phyloP scores from a whole-genome alignment of 2,888 invertebrate genomes.

The Tricholauxania praeusta region DNA sequence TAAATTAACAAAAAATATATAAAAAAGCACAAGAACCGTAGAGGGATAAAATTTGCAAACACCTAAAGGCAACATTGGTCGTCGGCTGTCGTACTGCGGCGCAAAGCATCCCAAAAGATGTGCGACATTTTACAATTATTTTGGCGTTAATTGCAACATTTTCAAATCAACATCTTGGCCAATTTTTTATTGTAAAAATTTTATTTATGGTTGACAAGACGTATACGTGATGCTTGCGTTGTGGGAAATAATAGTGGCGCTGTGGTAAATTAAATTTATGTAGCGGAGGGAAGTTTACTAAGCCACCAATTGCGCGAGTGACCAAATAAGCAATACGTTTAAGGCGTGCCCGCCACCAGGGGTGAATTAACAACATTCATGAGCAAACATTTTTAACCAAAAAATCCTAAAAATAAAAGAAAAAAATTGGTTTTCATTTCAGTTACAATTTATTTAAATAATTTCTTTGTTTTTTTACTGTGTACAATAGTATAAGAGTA shows the following conservation, averaged over 20 bases:
- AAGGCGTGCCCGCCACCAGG: too few species aligned
- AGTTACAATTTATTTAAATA: conserved; percentile 56
- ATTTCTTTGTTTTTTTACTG: conserved; percentile 51
- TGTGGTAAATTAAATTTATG: conserved; percentile 22
- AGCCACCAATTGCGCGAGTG: conserved; percentile 3
- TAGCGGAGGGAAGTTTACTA: not conserved
- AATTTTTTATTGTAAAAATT: too few species aligned
- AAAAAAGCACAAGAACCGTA: conserved; percentile 19
- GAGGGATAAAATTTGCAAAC: conserved; percentile 17
- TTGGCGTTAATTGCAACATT: conserved; percentile 39
- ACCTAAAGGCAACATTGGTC: conserved; percentile 1
- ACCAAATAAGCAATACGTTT: not conserved
- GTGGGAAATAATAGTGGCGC: not conserved
- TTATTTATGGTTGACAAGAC: not conserved
- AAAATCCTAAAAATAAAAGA: conserved; percentile 8
- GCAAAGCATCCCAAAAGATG: conserved; percentile 2
- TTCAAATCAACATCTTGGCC: conserved; percentile 5
- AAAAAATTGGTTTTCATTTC: conserved; percentile 36
- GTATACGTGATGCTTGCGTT: not conserved
- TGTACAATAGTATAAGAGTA: conserved; percentile 49
- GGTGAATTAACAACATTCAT: too few species aligned
- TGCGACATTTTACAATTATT: conserved; percentile 39
- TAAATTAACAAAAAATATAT: conserved; percentile 27
- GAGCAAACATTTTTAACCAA: not conserved
- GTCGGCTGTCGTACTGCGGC: not conserved